Conservation (phyloP, 2,113 vertebrate genomes). For the Colius striatus region DNA sequence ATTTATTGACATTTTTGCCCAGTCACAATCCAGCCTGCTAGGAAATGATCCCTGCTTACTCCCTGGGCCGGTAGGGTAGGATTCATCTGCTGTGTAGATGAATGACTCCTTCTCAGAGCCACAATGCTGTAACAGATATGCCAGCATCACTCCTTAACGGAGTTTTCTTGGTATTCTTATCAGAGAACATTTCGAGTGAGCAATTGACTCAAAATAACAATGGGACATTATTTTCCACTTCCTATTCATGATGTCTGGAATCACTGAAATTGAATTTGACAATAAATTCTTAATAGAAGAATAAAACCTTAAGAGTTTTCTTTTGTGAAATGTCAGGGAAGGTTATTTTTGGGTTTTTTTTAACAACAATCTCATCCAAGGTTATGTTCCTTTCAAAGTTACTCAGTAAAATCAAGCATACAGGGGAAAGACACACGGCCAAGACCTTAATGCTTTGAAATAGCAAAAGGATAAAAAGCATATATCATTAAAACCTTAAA, state of each 20-base stretch:
- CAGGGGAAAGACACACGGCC: background rate
- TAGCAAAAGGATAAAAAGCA: background rate
- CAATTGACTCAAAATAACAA: constrained; percentile 22
- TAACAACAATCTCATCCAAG: constrained; percentile 3
- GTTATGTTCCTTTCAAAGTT: background rate
- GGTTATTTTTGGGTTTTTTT: background rate
- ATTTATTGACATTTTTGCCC: background rate
- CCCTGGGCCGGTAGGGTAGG: background rate
- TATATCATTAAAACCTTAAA: constrained; percentile 1
- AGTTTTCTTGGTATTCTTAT: background rate
- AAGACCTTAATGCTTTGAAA: constrained; percentile 16
- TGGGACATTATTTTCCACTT: background rate
- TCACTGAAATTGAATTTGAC: constrained; percentile 45
- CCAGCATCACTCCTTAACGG: background rate
- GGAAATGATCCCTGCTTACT: background rate
- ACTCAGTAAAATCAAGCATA: constrained; percentile 38
- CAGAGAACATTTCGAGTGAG: background rate
- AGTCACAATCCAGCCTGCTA: background rate
- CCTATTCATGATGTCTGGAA: constrained; percentile 37
- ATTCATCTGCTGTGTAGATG: background rate
- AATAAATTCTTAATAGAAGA: constrained; percentile 28
- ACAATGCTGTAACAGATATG: background rate
- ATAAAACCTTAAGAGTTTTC: constrained; percentile 11
- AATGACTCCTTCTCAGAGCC: background rate
- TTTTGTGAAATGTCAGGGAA: background rate